A percentile compares a stretch with the other conserved stretches of the same genome.
Conservation (phyloP, 2,888 invertebrate genomes). For the Ditylenchus weischeri region DNA sequence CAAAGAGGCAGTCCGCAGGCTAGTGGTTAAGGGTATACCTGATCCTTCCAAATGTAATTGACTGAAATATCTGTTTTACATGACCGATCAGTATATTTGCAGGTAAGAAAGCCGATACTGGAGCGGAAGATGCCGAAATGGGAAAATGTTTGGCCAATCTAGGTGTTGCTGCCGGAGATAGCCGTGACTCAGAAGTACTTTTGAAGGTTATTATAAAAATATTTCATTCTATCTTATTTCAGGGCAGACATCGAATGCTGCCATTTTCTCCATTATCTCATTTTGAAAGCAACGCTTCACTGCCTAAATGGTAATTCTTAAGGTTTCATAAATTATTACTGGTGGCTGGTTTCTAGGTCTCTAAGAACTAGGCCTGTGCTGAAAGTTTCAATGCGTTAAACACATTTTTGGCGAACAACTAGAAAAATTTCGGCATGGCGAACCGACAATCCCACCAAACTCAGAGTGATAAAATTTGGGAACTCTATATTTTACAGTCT, state of each 20-base stretch:
- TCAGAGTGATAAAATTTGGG: too few relatives aligned
- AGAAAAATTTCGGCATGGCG: too few relatives aligned
- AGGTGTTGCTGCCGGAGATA: conserved; percentile 79
- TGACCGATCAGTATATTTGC: conserved; percentile 61
- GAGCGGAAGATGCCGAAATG: conserved; percentile 85
- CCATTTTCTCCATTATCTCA: conserved; percentile 87
- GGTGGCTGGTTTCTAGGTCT: too few relatives aligned
- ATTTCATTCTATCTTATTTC: background rate
- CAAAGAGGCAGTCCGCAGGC: conserved; percentile 46
- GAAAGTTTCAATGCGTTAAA: too few relatives aligned
- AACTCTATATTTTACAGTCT: too few relatives aligned
- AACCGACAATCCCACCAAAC: too few relatives aligned
- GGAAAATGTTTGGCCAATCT: conserved; percentile 81
- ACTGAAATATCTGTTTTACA: conserved; percentile 71
- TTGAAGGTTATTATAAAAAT: background rate
- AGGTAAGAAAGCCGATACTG: conserved; percentile 57
- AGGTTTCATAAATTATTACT: too few relatives aligned
- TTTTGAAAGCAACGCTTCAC: conserved; percentile 63
- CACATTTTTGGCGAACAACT: too few relatives aligned
- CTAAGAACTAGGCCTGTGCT: too few relatives aligned
- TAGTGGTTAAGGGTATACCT: conserved; percentile 65
- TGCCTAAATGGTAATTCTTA: conserved; percentile 63
- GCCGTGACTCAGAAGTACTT: conserved; percentile 54
- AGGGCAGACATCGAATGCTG: conserved; percentile 79
- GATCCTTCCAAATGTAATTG: conserved; percentile 23